Percentiles rank a stretch among this genome's conserved stretches.
phyloP scores from a whole-genome alignment of 2,797 vertebrate species.

The Helicolenus hilgendorfi region DNA sequence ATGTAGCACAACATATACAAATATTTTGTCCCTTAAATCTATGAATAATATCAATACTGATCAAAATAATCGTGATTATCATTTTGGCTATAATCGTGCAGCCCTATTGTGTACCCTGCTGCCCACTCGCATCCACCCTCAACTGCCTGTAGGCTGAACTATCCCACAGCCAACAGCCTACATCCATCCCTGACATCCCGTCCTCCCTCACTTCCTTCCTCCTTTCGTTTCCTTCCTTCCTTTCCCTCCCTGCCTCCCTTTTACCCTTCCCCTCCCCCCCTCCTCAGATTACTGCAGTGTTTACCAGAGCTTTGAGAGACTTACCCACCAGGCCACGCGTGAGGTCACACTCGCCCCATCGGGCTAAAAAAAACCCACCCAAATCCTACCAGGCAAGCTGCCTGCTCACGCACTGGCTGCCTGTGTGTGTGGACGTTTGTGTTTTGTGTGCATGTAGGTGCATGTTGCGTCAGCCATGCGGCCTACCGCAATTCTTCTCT shows the following conservation, averaged over 20 bases:
- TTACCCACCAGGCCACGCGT: constrained; percentile 84
- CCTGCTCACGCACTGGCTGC: constrained; percentile 72
- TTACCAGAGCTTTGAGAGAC: constrained; percentile 86
- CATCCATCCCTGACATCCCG: constrained; percentile 27
- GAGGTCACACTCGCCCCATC: constrained; percentile 79
- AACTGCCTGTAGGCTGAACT: constrained; percentile 49
- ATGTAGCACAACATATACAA: too few relatives aligned
- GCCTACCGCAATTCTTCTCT: constrained; percentile 32
- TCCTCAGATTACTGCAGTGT: constrained; percentile 85
- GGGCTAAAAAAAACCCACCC: constrained; percentile 74
- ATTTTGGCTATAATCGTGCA: too few relatives aligned
- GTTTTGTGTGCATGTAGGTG: constrained; percentile 52
- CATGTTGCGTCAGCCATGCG: constrained; percentile 26
- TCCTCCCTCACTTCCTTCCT: constrained; percentile 1
- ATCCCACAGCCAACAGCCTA: constrained; percentile 37
- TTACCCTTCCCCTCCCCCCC: constrained; percentile 11
- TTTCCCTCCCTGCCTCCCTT: not conserved
- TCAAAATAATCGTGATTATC: too few relatives aligned
- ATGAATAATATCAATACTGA: too few relatives aligned
- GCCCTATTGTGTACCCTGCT: not conserved
- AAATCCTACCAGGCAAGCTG: constrained; percentile 82
- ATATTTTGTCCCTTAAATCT: too few relatives aligned
- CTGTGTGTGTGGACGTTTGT: constrained; percentile 25
- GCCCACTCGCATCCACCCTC: constrained; percentile 27
- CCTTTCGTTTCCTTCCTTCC: constrained; percentile 1